phyloP scores from a whole-genome alignment of 1,140 invertebrate species.

The Myzus persicae region DNA sequence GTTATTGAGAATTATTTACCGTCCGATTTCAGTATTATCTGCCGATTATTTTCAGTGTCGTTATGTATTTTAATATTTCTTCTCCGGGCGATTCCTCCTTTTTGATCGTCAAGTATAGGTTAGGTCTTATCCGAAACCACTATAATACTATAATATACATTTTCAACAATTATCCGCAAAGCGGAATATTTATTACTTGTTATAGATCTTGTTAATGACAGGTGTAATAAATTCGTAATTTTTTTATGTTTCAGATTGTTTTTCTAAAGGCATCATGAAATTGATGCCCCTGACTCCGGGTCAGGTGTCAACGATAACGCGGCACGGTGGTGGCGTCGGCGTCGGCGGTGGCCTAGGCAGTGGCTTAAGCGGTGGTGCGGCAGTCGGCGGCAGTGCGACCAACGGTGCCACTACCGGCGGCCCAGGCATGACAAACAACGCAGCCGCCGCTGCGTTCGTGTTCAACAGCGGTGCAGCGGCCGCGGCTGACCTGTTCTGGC shows the following conservation, averaged over 20 bases:
- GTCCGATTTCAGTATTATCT: background rate
- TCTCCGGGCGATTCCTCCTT: background rate
- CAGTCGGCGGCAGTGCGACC: background rate
- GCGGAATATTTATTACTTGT: background rate
- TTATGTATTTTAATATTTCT: background rate
- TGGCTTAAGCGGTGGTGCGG: background rate
- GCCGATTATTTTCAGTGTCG: no score
- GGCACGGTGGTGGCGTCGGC: background rate
- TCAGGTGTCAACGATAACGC: constrained; percentile 30
- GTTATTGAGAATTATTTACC: background rate
- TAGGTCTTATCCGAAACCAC: background rate
- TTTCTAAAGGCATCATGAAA: constrained; percentile 46
- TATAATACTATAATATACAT: background rate
- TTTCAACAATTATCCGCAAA: background rate
- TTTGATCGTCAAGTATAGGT: background rate
- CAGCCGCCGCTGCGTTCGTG: constrained; percentile 67
- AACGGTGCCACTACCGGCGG: background rate
- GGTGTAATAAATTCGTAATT: background rate
- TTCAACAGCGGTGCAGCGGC: constrained; percentile 71
- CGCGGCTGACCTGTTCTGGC: constrained; percentile 72
- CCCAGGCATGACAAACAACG: constrained; percentile 58
- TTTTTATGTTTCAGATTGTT: constrained; percentile 23
- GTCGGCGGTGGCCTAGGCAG: background rate
- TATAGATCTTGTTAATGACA: background rate
- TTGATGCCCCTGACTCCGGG: constrained; percentile 52